Conservation (phyloP, 2,113 vertebrate species). For the Xiphophorus maculatus region DNA sequence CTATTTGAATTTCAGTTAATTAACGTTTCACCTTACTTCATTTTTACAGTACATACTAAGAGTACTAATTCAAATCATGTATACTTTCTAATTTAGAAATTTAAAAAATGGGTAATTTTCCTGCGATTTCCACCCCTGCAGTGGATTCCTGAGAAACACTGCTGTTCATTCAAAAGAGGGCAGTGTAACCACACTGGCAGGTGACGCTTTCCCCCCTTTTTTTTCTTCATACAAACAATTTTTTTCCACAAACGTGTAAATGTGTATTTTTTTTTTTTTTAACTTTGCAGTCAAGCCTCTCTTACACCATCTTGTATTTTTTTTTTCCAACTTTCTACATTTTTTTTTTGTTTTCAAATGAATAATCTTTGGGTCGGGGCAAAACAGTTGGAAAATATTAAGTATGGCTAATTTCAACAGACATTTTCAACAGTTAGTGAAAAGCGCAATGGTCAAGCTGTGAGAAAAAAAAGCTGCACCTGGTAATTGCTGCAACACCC, state of each 20-base stretch:
- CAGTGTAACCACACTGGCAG: constrained; percentile 69
- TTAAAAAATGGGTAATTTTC: not conserved
- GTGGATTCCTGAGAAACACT: constrained; percentile 10
- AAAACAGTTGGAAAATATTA: constrained; percentile 5
- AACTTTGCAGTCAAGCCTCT: constrained; percentile 22
- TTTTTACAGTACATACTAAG: not conserved
- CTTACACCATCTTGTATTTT: not conserved
- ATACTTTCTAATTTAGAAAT: not conserved
- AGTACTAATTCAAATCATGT: not conserved
- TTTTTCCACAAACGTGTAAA: not conserved
- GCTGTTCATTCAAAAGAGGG: constrained; percentile 68
- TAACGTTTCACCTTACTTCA: not conserved
- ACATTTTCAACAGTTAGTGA: constrained; percentile 50
- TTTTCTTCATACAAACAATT: constrained; percentile 1
- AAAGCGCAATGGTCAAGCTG: constrained; percentile 65
- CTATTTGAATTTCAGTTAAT: not conserved
- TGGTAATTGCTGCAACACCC: constrained; percentile 68
- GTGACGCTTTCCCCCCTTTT: constrained; percentile 10
- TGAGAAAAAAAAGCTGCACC: constrained; percentile 54
- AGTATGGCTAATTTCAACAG: constrained; percentile 45
- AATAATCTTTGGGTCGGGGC: constrained; percentile 23
- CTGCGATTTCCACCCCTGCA: constrained; percentile 8
- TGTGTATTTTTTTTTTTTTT: not conserved
- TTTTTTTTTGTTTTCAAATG: not conserved
- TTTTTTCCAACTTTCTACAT: not conserved